Base-by-base conservation (phyloP, 2,888 invertebrate genomes). In the Hypercompe scribonia region DNA sequence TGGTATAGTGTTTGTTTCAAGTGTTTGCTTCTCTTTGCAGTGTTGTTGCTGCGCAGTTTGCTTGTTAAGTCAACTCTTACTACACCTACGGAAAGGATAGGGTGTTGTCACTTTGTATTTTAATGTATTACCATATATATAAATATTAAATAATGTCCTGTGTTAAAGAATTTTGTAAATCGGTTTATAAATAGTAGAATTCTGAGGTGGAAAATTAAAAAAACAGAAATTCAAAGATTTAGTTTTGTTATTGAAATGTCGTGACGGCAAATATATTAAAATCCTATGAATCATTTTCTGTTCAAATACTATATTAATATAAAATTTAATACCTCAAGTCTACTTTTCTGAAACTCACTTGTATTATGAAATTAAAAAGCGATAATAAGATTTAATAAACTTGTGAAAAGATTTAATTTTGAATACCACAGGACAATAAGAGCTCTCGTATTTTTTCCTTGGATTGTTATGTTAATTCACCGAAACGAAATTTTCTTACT, bases 401-500 rank as follows among this genome's bases (percentile, higher is more conserved):
- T 68, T 39, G 61, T 66, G 39, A 79, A 78, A 69, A 34, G 64
- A 69, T 76, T 71, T 70, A 70, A 67, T 68, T 61, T 61, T 61
- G 42, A 66, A 66, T 66, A 61, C 39, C 54, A 1, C 54, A 28
- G 66, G 63, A 76, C 67, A 77, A 63, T 58, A 39, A 54, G n/a
- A 54, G 3, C 42, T 13, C 28, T 46, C 50, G 36, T 31, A 67
- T 70, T 73, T 65, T 75, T 80, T 28, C 42, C 33, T 34, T 65
- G 63, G 58, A 75, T 71, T 80, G 80, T 76, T 74, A 81, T 76
- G 71, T 50, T 68, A 73, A 73, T 75, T 72, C 65, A 5, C 39
- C 34, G n/a, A 73, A 74, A 69, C 54, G 42, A 58, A 39, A 31
- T n/a, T 33, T 54, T 68, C 34, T 54, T 50, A 54, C 50, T 68